Evolutionary conservation across 2,888 invertebrate species (phyloP), one percentile per base, ranked within the genome.

Genomic region (Drosophila merina): DNA sequence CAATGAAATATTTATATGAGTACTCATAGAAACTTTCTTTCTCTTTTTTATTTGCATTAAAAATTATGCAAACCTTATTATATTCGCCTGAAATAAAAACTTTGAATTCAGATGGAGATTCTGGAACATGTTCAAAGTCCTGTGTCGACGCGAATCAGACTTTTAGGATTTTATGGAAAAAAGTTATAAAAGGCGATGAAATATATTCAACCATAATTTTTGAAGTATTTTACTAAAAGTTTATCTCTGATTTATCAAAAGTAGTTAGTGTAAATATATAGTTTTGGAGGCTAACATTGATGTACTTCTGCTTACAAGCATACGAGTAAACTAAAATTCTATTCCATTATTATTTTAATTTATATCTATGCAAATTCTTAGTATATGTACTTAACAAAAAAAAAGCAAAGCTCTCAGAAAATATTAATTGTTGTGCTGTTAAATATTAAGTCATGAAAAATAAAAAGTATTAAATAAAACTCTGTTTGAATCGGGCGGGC

Each of bases 111-210:
- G 92, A 90, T 92, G 92, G 92, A 92, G 89, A 92, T 92, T 79
- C 85, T 91, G 91, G 92, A 92, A 84, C 90, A 90, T 83, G 90
- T 91, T 80, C 91, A 92, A 88, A 91, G 90, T 87, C 91, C 92
- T 69, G 91, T 92, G 59, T 90, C 91, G 76, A 92, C 91, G 76
- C 89, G 92, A 85, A 91, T 92, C 86, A 89, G 91, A 77, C 91
- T 92, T 75, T 91, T 92, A 90, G 92, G 92, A 78, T 91, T 91
- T 88, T 92, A 91, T 82, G 92, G 92, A 66, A 92, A 91, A 75
- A 91, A 90, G 77, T 89, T 91, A 88, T 91, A 91, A 38, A 85
- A 74, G 76, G 44, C 76, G 70, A 79, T 20, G 26, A 75, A 66
- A 4, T 57, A 45, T 49, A 64, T 14, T 33, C 20, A 44, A 40